Evolutionary conservation across 2,113 vertebrate species (phyloP).

Genomic region (Actinemys pallida): DNA sequence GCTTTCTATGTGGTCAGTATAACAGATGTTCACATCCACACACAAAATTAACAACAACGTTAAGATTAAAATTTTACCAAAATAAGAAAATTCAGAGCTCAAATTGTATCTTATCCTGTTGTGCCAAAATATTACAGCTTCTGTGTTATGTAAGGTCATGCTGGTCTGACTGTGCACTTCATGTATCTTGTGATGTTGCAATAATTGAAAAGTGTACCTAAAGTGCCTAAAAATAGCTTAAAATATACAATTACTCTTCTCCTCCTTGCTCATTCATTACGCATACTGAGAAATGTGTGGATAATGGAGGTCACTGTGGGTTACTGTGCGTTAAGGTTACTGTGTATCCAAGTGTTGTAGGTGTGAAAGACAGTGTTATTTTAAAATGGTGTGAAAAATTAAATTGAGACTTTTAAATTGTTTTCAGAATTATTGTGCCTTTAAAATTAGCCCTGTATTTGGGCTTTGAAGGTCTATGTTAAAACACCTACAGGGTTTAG

Average conservation of each 20-base stretch:
- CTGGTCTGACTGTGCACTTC: not conserved
- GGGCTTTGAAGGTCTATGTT: not conserved
- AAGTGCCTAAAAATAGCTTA: not conserved
- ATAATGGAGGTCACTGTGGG: not conserved
- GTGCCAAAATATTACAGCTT: not conserved
- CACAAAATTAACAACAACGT: not conserved
- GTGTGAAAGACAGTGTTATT: fast-evolving
- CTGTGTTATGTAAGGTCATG: not conserved
- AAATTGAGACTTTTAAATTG: not conserved
- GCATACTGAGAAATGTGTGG: fast-evolving
- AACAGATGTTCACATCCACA: not conserved
- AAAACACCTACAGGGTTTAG: not conserved
- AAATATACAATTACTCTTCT: fast-evolving
- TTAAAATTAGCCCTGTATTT: not conserved
- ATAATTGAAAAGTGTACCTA: fast-evolving
- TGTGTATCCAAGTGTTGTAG: not conserved
- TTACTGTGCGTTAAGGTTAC: not conserved
- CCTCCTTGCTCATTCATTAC: not conserved
- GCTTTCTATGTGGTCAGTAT: not conserved
- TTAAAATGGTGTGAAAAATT: not conserved
- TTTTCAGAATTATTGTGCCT: not conserved
- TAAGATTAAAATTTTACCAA: not conserved
- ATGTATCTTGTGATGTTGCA: not conserved
- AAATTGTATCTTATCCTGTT: not conserved
- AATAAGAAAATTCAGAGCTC: not conserved